phyloP scores from a whole-genome alignment of 1,140 invertebrate species.

The Lanistes nyassanus region DNA sequence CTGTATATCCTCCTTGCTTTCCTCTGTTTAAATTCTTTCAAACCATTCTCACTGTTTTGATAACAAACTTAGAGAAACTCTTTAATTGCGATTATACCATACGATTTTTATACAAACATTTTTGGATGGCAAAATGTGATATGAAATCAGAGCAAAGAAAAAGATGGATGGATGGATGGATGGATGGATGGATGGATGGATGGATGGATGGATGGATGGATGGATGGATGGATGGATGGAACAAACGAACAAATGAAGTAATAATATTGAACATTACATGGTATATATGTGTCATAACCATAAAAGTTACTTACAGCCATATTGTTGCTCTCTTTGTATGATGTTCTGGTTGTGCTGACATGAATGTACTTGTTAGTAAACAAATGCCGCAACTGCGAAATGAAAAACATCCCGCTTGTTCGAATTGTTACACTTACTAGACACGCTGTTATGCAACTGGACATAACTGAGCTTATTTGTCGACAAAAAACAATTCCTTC shows the following conservation, averaged over 20 bases:
- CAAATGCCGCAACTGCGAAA: conserved; percentile 55
- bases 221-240: background rate
- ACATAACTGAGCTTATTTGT: background rate
- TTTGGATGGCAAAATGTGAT: too few relatives aligned
- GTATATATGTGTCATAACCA: background rate
- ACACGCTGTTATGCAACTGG: background rate
- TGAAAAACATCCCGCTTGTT: background rate
- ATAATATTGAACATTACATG: background rate
- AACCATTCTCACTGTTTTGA: too few relatives aligned
- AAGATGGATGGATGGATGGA: background rate
- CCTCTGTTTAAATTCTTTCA: too few relatives aligned
- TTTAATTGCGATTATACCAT: too few relatives aligned
- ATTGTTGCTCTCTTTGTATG: conserved; percentile 58
- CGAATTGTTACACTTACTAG: background rate
- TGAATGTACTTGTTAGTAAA: conserved; percentile 61
- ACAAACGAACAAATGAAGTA: background rate
- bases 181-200: background rate
- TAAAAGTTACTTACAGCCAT: conserved; percentile 56
- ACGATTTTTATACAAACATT: too few relatives aligned
- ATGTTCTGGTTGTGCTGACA: conserved; percentile 60
- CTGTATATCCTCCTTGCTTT: too few relatives aligned
- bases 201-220: background rate
- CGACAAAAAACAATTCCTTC: background rate
- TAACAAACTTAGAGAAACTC: background rate
- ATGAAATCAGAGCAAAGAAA: background rate